Base-by-base conservation (phyloP, 2,113 vertebrate genomes). In the Thalassarche chlororhynchos region DNA sequence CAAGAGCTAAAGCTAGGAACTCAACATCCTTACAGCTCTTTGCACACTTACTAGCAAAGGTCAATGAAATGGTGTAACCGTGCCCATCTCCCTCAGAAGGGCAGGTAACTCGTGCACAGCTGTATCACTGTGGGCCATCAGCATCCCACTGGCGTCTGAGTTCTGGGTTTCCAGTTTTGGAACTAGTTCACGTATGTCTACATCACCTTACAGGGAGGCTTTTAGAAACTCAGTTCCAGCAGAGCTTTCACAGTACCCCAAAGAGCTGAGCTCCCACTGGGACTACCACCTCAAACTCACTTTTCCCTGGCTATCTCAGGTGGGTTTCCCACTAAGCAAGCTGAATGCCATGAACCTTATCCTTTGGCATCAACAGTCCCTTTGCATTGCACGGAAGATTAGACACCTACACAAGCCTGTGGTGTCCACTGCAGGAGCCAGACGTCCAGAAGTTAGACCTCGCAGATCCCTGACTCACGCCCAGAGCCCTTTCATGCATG, bases 371-470 rank as follows among this genome's bases (percentile, higher is more conserved):
- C 84, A 82, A 26, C 26, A 55, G 57, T 40, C 31, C 70, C 77
- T 79, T 31, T 47, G 84, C 72, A 31, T 13, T 52, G 55, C 38
- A 1, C 3, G 24, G 69, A 14, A 51, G 60, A 79, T 87, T 4
- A 89, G 69, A 91, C 84, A 89, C 57, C 89, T 42, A 93, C 77
- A 66, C 84, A 34, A 20, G 65, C 69, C 81, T 97, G 89, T 12
- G 81, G 69, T 69, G 74, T 29, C 87, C 91, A 8, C 57, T 76
- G 69, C 74, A 91, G 87, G 89, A 95, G 89, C 77, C 89, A 95
- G 89, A 52, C 2, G 1, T 65, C 80, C 86, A 34, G 72, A 44
- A 85, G 34, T 7, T 13, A 60, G 42, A 82, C 72, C 84, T 38
- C 3, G 0, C 71, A 62, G 44, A 40, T 89, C 76, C 88, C 60